A percentile compares a stretch with the other conserved stretches of the same genome.
These are phyloP conservation scores for Erethizon dorsatum DNA, from an alignment of 2,797 vertebrate species.

Conservation along the genomic window DNA sequence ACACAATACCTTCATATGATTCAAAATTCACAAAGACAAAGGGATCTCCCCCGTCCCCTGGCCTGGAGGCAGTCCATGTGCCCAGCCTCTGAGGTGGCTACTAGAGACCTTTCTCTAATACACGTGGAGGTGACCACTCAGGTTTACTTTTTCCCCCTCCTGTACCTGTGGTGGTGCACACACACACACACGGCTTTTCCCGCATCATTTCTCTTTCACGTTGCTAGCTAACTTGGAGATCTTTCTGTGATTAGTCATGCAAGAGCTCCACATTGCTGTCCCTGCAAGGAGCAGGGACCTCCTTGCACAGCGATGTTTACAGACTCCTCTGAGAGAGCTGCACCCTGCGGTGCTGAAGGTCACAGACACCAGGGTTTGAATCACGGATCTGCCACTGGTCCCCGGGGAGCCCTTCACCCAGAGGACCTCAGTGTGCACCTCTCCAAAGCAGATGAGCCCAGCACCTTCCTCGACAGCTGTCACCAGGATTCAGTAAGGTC, in stretches of 20 bases:
- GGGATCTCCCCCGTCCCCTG: background rate
- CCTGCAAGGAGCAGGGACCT: fast-evolving
- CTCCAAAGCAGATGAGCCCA: background rate
- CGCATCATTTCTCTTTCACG: background rate
- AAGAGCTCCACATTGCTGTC: background rate
- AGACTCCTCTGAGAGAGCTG: background rate
- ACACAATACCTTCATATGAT: background rate
- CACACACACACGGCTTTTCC: background rate
- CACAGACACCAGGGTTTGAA: background rate
- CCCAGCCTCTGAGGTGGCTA: background rate
- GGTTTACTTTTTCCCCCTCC: fast-evolving
- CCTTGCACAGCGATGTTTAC: fast-evolving
- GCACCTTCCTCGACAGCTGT: background rate
- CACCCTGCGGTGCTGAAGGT: background rate
- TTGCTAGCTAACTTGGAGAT: background rate
- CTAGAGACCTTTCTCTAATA: background rate
- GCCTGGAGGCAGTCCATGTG: background rate
- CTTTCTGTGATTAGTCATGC: background rate
- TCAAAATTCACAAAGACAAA: constrained; percentile 8
- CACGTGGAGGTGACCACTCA: fast-evolving
- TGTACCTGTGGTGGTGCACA: background rate
- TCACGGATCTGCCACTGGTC: background rate
- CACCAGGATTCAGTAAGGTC: background rate
- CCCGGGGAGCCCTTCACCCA: background rate
- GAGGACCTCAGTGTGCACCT: background rate